Conservation (phyloP, 2,888 invertebrate species). For the Caenorhabditis becei region DNA sequence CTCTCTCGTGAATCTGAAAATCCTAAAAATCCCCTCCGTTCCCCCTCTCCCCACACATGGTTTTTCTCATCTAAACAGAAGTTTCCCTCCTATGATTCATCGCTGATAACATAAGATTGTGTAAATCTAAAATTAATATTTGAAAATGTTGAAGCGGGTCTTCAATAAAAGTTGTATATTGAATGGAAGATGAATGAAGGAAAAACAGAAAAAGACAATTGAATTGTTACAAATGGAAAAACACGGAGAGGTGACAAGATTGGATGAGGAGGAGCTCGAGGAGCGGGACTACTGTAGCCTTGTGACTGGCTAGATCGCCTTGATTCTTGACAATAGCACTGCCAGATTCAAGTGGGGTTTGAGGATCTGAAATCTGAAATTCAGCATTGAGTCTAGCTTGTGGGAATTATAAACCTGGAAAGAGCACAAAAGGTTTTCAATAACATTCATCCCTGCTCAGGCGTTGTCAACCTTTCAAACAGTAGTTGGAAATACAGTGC, state of each 20-base stretch:
- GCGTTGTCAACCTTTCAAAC: constrained; percentile 85
- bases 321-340: constrained; percentile 13
- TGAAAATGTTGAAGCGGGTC: constrained; percentile 60
- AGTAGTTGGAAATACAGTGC: constrained; percentile 85
- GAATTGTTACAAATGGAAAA: not conserved
- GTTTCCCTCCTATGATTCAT: not conserved
- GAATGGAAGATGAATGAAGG: not conserved
- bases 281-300: not conserved
- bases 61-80: not conserved
- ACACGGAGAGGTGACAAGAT: not conserved
- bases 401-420: constrained; percentile 70
- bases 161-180: constrained; percentile 54
- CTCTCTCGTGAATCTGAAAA: too few relatives aligned
- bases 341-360: constrained; percentile 71
- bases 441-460: constrained; percentile 84
- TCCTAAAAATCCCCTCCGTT: too few relatives aligned
- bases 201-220: constrained; percentile 15
- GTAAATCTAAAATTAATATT: constrained; percentile 16
- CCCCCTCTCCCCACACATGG: not conserved
- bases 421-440: constrained; percentile 76
- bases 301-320: too few relatives aligned
- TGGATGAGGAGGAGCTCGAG: too few relatives aligned
- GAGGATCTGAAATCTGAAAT: constrained; percentile 67
- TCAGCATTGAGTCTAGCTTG: not conserved
- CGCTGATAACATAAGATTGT: not conserved